Base-by-base conservation (phyloP, 1,140 invertebrate species). In the Drosophila grimshawi region DNA sequence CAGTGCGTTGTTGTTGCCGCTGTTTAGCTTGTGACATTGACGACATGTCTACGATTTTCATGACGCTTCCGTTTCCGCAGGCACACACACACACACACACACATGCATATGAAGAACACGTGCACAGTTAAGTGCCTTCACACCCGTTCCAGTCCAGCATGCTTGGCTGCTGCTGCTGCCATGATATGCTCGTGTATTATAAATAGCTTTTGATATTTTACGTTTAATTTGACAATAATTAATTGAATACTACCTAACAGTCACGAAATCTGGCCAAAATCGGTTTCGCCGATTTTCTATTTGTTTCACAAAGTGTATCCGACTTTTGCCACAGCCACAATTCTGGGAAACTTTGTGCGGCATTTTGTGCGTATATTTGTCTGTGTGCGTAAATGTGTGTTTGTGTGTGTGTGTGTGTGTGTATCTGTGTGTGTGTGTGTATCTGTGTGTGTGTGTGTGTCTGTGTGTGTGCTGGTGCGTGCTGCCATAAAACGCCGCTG, bases 181-280 rank as follows among this genome's bases (percentile, higher is more conserved):
- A 45, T 57, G 65, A 75, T 70, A 43, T 57, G 51, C 59, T 74
- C 73, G 56, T 76, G 62, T 64, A 64, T 80, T 60, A 68, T 49
- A 70, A 61, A 68, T 33, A 72, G 75, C 77, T 77, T 80, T 80
- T 83, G 68, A 80, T 78, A 78, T 85, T 85, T 85, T 75, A 65
- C 59, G 72, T 85, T 85, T 85, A 78, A 85, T 85, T 85, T 80
- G 81, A 67, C 68, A 78, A 78, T 85, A 85, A 85, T 85, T 80
- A 75, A 85, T 85, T 85, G 62, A 70, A 80, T 85, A 72, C 55
- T 48, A 33, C 43, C 76, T 51, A 29, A 43, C 61, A 55, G 62
- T 62, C 60, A 67, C 55, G 62, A 37, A 57, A 57, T 65, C 6
- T 41, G 8, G 3, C 59, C 51, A 39, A 64, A 68, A 63, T 66